Evolutionary conservation across 2,888 invertebrate genomes (phyloP).

Genomic region (Meiosimyza decipiens): DNA sequence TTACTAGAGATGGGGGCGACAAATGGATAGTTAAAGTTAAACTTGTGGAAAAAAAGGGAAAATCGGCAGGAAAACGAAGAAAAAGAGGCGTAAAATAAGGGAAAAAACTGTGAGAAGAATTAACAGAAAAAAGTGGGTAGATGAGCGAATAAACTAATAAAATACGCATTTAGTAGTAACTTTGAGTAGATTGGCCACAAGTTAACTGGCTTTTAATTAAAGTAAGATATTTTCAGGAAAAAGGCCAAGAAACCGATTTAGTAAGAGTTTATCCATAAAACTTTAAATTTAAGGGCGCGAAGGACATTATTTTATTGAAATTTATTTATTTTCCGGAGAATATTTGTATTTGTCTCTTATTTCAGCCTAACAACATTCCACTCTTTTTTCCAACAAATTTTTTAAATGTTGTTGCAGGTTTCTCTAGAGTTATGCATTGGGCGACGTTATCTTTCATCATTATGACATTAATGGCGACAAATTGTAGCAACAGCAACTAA

Average conservation of each 20-base stretch:
- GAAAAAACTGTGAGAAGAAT: constrained; percentile 1
- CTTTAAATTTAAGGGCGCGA: background rate
- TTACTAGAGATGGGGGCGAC: constrained; percentile 33
- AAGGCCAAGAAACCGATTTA: no score
- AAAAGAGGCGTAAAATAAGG: background rate
- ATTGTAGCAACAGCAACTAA: constrained; percentile 30
- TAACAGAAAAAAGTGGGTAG: constrained; percentile 2
- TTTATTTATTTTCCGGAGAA: background rate
- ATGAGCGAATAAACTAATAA: constrained; percentile 16
- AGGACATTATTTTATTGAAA: constrained; percentile 40
- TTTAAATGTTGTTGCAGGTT: background rate
- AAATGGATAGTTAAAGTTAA: constrained; percentile 22
- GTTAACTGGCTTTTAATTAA: constrained; percentile 24
- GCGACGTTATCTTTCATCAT: constrained; percentile 41
- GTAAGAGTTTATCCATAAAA: no score
- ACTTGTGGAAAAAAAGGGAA: constrained; percentile 10
- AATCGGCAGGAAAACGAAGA: background rate
- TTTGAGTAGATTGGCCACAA: constrained; percentile 5
- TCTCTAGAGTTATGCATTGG: constrained; percentile 17
- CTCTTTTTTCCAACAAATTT: background rate
- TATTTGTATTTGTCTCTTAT: background rate
- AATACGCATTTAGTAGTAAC: constrained; percentile 23
- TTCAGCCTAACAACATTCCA: no score
- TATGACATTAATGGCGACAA: constrained; percentile 54
- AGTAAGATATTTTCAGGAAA: background rate